A percentile compares a stretch with the other conserved stretches of the same genome.
Evolutionary conservation across 2,888 invertebrate genomes (phyloP).

Genomic region (Phortica okadai): DNA sequence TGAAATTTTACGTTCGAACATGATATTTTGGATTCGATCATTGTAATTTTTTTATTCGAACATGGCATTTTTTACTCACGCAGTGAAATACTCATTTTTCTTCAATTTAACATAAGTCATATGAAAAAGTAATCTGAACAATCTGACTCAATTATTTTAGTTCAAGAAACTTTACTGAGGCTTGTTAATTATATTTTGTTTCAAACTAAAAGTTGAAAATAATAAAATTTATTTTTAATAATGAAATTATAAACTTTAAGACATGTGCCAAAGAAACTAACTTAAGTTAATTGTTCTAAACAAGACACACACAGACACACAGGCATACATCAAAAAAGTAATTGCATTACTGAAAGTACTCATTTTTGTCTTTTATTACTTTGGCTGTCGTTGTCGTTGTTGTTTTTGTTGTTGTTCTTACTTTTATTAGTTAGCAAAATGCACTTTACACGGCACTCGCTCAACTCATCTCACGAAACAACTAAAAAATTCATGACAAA

Average conservation of each 20-base stretch:
- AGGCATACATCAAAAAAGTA: conserved; percentile 1
- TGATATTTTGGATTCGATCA: background rate
- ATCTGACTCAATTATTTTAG: background rate
- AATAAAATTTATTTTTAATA: background rate
- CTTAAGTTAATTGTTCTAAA: conserved; percentile 17
- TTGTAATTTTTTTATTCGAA: background rate
- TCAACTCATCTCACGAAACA: conserved; percentile 13
- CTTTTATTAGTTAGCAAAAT: conserved; percentile 13
- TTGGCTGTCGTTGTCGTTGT: conserved; percentile 4
- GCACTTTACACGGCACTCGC: background rate
- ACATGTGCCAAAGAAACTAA: conserved; percentile 5
- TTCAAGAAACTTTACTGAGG: background rate
- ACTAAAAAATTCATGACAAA: conserved; percentile 32
- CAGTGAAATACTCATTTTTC: too few relatives aligned
- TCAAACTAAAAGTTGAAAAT: background rate
- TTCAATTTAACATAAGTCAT: too few relatives aligned
- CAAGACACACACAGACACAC: background rate
- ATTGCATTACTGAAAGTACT: conserved; percentile 17
- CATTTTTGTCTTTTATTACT: background rate
- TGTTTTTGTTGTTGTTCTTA: conserved; percentile 7
- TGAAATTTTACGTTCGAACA: too few relatives aligned
- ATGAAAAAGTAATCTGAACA: background rate
- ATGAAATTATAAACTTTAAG: conserved; percentile 25
- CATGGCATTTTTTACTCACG: too few relatives aligned
- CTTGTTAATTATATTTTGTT: background rate